phyloP scores from a whole-genome alignment of 2,888 invertebrate genomes.

The Coelopa pilipes region DNA sequence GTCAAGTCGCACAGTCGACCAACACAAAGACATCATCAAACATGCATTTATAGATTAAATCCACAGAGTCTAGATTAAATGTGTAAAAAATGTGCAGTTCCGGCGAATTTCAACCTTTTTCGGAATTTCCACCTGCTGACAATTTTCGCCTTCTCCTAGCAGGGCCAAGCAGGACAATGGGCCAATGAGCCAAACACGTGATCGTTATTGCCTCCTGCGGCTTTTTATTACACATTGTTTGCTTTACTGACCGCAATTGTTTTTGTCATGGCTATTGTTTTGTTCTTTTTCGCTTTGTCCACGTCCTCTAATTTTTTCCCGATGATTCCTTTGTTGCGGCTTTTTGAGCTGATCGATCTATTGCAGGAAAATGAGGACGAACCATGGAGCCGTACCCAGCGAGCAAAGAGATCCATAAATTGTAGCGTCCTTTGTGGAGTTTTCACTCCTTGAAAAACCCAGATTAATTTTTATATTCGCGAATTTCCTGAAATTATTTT shows the following conservation, averaged over 20 bases:
- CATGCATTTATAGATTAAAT: no score
- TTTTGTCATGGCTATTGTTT: neutral
- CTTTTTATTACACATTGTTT: conserved; percentile 8
- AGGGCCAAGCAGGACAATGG: neutral
- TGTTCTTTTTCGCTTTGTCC: no score
- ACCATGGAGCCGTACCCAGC: neutral
- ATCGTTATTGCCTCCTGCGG: conserved; percentile 15
- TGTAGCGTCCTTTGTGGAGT: no score
- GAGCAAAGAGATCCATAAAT: no score
- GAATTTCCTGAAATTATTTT: no score
- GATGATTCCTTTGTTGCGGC: neutral
- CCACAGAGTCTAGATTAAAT: no score
- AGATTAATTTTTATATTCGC: no score
- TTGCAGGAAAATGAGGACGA: conserved; percentile 24
- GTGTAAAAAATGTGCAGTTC: conserved; percentile 12
- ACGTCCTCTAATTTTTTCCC: neutral
- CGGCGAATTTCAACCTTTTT: conserved; percentile 1
- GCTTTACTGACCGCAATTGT: neutral
- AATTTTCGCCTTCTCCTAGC: neutral
- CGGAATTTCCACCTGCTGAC: conserved; percentile 22
- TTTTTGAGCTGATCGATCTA: conserved; percentile 22
- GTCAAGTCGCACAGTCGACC: conserved; percentile 21
- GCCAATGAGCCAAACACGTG: neutral
- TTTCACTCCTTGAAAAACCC: no score
- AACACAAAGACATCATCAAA: conserved; percentile 8